phyloP scores from a whole-genome alignment of 2,888 invertebrate genomes.

The Drosophila colorata region DNA sequence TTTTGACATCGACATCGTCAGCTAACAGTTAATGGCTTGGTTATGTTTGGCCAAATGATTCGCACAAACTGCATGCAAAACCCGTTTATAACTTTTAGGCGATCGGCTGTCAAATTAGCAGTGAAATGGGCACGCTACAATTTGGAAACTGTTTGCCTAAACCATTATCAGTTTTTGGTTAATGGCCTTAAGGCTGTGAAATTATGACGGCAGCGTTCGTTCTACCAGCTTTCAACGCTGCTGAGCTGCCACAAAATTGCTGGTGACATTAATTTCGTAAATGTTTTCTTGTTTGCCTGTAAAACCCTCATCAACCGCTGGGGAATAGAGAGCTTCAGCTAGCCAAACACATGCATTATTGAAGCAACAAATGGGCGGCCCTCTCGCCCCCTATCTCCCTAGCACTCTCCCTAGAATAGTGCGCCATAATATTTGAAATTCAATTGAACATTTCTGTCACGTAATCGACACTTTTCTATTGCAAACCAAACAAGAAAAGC shows the following conservation, averaged over 20 bases:
- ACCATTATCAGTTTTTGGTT: conserved; percentile 42
- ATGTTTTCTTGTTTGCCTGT: conserved; percentile 37
- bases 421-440: conserved; percentile 71
- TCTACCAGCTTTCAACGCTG: conserved; percentile 13
- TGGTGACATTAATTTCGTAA: conserved; percentile 71
- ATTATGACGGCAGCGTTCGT: conserved; percentile 4
- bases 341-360: conserved; percentile 66
- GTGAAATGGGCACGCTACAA: conserved; percentile 50
- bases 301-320: conserved; percentile 65
- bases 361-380: conserved; percentile 72
- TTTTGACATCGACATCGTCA: conserved; percentile 27
- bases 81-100: conserved; percentile 19
- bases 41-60: conserved; percentile 56
- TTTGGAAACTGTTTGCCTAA: conserved; percentile 48
- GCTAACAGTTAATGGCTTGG: conserved; percentile 19
- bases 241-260: conserved; percentile 43
- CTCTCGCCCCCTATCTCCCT: not conserved
- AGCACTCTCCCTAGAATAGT: conserved; percentile 38
- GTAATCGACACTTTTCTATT: conserved; percentile 76
- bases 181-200: conserved; percentile 21
- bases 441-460: conserved; percentile 80
- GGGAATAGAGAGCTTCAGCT: conserved; percentile 48
- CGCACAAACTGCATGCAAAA: conserved; percentile 35
- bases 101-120: conserved; percentile 42
- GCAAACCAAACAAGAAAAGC: conserved; percentile 59